Evolutionary conservation across 2,888 invertebrate genomes (phyloP), one percentile per base, ranked within the genome.

Genomic region (Zonitis immaculata): DNA sequence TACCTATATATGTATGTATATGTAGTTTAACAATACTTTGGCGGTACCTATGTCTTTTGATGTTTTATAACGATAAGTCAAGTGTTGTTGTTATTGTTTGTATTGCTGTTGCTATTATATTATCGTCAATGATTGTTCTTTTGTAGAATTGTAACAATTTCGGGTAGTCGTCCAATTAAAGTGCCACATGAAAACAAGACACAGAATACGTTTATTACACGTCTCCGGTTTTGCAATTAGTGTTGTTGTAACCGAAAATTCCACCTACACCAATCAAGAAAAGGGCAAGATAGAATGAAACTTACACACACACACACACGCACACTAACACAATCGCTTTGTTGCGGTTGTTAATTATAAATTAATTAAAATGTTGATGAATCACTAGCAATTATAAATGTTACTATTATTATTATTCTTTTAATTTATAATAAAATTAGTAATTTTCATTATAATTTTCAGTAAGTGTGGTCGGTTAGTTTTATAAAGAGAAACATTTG

Each of bases 331-430:
- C 71, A 70, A 71, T 70, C 67, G 68, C 71, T 70, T 72, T 72
- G 71, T 72, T 69, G 70, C 69, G 68, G 70, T 69, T 71, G 70
- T 72, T 73, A 71, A 73, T 73, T 72, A 72, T 71, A 68, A 70
- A 73, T 73, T 73, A 73, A 73, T 73, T 73, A 73, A 73, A 73
- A 73, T 73, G 71, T 71, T 73, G 71, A 73, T 73, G 71, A 72
- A 72, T 72, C 70, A 70, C 69, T 68, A 66, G 66, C 68, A 64
- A 70, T 69, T 71, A 69, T 71, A 66, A 16, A 18, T 18, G 2
- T 35, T 18, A 9, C 3, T 35, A 18, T 35, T 22, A 22, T 22
- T 4, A 22, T 22, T 4, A 18, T 16, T n/a, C n/a, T n/a, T n/a
- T n/a, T n/a, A 6, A 30, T 14, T 14, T 16, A 9, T 35, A 16